Base-by-base conservation (phyloP, 2,888 invertebrate species). In the Diarsia rubi region DNA sequence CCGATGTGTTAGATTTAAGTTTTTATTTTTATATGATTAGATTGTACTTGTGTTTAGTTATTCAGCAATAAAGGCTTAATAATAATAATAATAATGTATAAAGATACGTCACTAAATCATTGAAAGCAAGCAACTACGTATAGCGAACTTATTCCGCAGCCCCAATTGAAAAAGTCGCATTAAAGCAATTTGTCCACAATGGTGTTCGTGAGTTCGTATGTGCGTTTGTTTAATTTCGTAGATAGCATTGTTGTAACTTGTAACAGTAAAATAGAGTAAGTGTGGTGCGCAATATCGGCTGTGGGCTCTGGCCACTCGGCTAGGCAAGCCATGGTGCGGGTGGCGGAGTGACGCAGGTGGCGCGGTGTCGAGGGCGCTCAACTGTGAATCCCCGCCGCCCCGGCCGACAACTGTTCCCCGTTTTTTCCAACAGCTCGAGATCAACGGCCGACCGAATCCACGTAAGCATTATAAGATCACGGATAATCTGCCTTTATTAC, bases 321-420 rank as follows among this genome's bases (percentile, higher is more conserved):
- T 86, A 78, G 79, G 68, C 80, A 75, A 67, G 66, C 71, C 70
- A 85, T 83, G 80, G 85, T 85, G 87, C 85, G 90, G 88, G 89
- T 85, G 67, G 80, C 78, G 72, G 67, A 44, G 83, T 83, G 89
- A 89, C 79, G 94, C 95, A 95, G 95, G 95, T 95, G 95, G 93
- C 92, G 89, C 95, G 95, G 95, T 95, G 95, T 93, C 92, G 89
- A 79, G 90, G 84, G 90, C 94, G 93, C 94, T 95, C 96, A 91
- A 95, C 95, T 96, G 93, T 96, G 94, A 95, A 94, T 92, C 94
- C 95, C 94, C 93, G 89, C 90, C 89, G 87, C 88, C 89, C 88
- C 93, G 90, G 86, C 90, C 91, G 84, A 91, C 95, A 95, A 95
- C 95, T 95, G 95, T 94, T 95, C 92, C 93, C 89, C 90, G 91